A percentile compares a stretch with the other conserved stretches of the same genome.
Conservation (phyloP, 2,113 vertebrate species). For the Oncorhynchus kisutch region DNA sequence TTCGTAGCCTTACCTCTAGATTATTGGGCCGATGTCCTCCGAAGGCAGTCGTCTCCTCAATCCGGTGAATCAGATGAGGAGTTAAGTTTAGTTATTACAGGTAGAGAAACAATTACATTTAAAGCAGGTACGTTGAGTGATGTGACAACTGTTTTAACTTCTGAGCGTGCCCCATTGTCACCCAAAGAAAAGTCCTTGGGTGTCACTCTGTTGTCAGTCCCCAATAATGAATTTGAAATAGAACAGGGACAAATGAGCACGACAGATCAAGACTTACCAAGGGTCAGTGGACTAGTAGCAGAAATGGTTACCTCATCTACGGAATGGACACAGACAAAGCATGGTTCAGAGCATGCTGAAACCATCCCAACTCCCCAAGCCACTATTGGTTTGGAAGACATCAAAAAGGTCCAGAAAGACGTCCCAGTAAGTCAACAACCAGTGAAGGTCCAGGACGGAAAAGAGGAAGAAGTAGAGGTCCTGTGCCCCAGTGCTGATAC, state of each 20-base stretch:
- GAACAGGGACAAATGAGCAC: neutral
- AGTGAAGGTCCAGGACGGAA: constrained; percentile 27
- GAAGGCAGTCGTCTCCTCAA: constrained; percentile 50
- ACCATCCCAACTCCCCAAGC: constrained; percentile 13
- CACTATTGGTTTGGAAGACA: constrained; percentile 19
- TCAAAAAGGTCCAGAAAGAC: constrained; percentile 9
- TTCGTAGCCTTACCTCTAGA: constrained; percentile 50
- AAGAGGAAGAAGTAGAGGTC: constrained; percentile 24
- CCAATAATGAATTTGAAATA: too few relatives aligned
- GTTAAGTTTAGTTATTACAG: constrained; percentile 11
- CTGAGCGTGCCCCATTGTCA: constrained; percentile 1
- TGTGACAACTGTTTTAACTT: constrained; percentile 28
- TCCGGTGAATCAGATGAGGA: constrained; percentile 42
- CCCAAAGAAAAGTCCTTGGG: neutral
- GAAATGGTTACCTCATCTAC: neutral
- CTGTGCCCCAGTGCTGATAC: constrained; percentile 5
- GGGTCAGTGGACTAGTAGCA: constrained; percentile 5
- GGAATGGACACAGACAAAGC: neutral
- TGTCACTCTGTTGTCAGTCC: neutral
- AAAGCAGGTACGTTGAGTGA: constrained; percentile 33
- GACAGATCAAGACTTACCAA: neutral
- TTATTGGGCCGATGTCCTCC: constrained; percentile 53
- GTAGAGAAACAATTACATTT: neutral
- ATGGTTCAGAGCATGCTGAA: neutral
- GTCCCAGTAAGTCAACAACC: constrained; percentile 12